These are phyloP conservation scores for Corythaixoides concolor DNA, from an alignment of 2,113 vertebrate species.

Conservation along the genomic window DNA sequence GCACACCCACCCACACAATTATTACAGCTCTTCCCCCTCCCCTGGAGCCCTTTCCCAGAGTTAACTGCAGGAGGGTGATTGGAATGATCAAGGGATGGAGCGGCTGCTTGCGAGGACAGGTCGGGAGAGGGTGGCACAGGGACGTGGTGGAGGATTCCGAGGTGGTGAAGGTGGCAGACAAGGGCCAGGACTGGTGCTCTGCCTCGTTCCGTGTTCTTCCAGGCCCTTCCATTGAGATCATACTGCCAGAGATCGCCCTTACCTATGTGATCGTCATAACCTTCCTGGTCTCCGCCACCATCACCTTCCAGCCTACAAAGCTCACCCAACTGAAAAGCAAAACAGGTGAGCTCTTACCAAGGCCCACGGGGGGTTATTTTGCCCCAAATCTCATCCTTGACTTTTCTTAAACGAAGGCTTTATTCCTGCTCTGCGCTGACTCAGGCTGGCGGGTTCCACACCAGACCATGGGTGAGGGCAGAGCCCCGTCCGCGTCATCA, in stretches of 20 bases:
- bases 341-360: neutral
- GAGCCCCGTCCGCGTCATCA: fast-evolving
- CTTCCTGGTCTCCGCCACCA: neutral
- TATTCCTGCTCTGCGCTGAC: neutral
- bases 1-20: fast-evolving
- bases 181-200: neutral
- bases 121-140: neutral
- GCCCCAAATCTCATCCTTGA: no score
- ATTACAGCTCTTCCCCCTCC: neutral
- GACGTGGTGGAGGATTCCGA: fast-evolving
- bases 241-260: neutral
- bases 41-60: neutral
- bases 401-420: neutral
- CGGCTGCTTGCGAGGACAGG: neutral
- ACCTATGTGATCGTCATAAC: neutral
- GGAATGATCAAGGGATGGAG: neutral
- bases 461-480: neutral
- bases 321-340: neutral
- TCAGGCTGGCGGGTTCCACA: neutral
- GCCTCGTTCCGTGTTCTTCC: fast-evolving
- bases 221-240: slow-evolving; percentile 41
- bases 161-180: fast-evolving
- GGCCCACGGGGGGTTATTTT: neutral
- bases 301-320: neutral
- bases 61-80: neutral